Percentiles rank a stretch among this genome's conserved stretches.
Evolutionary conservation across 2,113 vertebrate genomes (phyloP).

Genomic region (Ia io): DNA sequence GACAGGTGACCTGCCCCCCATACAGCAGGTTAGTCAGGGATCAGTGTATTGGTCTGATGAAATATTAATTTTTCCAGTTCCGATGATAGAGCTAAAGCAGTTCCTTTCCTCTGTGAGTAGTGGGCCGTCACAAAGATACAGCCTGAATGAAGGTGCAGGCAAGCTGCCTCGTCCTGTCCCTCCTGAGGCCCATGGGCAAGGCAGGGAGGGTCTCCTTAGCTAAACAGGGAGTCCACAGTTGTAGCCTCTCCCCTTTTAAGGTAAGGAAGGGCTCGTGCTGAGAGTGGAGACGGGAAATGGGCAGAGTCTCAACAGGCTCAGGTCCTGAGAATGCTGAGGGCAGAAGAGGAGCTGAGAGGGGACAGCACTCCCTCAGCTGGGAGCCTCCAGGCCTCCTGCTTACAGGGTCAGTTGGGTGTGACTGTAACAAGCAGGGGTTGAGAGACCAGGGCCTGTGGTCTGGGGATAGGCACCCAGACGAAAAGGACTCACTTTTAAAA

Average conservation of each 20-base stretch:
- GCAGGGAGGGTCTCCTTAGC: neutral
- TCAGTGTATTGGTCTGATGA: neutral
- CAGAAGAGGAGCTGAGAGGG: neutral
- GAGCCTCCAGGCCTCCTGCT: neutral
- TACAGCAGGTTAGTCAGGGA: neutral
- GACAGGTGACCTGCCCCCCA: neutral
- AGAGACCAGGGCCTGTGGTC: neutral
- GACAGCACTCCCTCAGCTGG: neutral
- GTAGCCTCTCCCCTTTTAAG: neutral
- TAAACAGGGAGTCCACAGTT: neutral
- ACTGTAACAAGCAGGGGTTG: neutral
- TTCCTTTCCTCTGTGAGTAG: neutral
- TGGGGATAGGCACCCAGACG: neutral
- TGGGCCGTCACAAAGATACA: neutral
- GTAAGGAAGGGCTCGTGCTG: neutral
- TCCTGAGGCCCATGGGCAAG: neutral
- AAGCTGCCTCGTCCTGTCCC: neutral
- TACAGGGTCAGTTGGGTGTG: neutral
- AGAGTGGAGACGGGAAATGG: neutral
- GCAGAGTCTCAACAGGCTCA: no score
- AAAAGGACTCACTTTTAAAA: slow-evolving; percentile 47
- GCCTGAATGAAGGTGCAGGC: neutral
- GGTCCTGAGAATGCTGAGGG: neutral
- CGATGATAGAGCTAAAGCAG: neutral
- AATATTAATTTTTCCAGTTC: neutral